Evolutionary conservation across 2,797 vertebrate genomes (phyloP), one percentile per base, ranked within the genome.

Genomic region (Betta splendens): DNA sequence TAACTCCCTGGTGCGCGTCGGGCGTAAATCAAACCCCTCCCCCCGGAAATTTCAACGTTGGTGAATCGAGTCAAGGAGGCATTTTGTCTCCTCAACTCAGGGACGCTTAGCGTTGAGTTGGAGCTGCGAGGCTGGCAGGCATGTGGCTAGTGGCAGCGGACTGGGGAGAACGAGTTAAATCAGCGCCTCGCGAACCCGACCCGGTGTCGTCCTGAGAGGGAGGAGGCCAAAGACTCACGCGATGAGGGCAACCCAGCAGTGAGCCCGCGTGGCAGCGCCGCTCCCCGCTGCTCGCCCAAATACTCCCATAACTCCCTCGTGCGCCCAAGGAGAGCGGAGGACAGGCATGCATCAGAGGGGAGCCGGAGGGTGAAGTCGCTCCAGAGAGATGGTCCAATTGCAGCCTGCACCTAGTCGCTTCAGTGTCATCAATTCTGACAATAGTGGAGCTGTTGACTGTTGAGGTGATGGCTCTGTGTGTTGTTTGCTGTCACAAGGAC

Each of bases 131-230:
- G 79, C 81, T 91, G 91, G 87, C 77, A 86, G 79, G 77, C 83
- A 89, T 85, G 79, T 86, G 86, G 85, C 83, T 81, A 80, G 84
- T 86, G 86, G 84, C 80, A 87, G 80, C 60, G 71, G 65, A 89
- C 87, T 81, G 86, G 42, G 69, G 90, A 73, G 89, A 91, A 90
- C 69, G 85, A 89, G 89, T 92, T 92, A 92, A 92, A 91, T 92
- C 90, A 90, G 82, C 75, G 73, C 64, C 84, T 77, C 28, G 70
- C 78, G 78, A 88, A 83, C 86, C 78, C 75, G 37, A 78, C 77
- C 72, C 79, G 55, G 59, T 85, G 77, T 85, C 77, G 79, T 89
- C 85, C 87, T 44, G 44, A 81, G 74, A 75, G 80, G 79, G 75
- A 85, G 66, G 72, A 81, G 81, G 83, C 74, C 87, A 81, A 77